These are phyloP conservation scores for Psilanteris sp. DNA, from an alignment of 1,140 invertebrate genomes.

Conservation along the genomic window DNA sequence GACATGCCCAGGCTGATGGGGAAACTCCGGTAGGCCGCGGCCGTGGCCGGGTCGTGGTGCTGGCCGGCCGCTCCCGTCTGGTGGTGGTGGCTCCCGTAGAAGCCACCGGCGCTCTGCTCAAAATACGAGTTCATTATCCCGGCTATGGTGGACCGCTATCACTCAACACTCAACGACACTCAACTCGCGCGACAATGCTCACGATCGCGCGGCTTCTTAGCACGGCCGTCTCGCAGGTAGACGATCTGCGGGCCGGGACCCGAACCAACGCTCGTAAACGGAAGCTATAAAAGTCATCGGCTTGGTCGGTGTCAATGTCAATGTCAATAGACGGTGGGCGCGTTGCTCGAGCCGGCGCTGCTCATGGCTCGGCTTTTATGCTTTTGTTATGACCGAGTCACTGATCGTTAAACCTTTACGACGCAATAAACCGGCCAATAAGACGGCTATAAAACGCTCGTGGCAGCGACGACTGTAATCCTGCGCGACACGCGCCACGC, in stretches of 20 bases:
- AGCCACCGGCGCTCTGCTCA: conserved; percentile 90
- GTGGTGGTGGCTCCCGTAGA: conserved; percentile 93
- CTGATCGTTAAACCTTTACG: conserved; percentile 78
- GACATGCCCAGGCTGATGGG: conserved; percentile 91
- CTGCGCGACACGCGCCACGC: conserved; percentile 73
- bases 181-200: conserved; percentile 3
- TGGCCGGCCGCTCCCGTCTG: conserved; percentile 86
- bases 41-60: conserved; percentile 83
- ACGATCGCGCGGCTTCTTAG: conserved; percentile 34
- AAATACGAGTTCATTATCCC: conserved; percentile 95
- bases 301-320: conserved; percentile 67
- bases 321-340: conserved; percentile 74
- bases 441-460: conserved; percentile 71
- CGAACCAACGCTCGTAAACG: conserved; percentile 62
- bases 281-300: conserved; percentile 75
- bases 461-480: conserved; percentile 65
- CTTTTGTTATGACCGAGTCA: conserved; percentile 68
- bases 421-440: conserved; percentile 77
- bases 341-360: conserved; percentile 64
- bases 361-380: conserved; percentile 73
- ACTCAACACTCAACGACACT: conserved; percentile 34
- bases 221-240: conserved; percentile 56
- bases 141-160: conserved; percentile 71
- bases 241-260: conserved; percentile 42
- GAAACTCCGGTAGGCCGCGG: conserved; percentile 88